Evolutionary conservation across 2,797 vertebrate species (phyloP).

Genomic region (Diplodus puntazzo): DNA sequence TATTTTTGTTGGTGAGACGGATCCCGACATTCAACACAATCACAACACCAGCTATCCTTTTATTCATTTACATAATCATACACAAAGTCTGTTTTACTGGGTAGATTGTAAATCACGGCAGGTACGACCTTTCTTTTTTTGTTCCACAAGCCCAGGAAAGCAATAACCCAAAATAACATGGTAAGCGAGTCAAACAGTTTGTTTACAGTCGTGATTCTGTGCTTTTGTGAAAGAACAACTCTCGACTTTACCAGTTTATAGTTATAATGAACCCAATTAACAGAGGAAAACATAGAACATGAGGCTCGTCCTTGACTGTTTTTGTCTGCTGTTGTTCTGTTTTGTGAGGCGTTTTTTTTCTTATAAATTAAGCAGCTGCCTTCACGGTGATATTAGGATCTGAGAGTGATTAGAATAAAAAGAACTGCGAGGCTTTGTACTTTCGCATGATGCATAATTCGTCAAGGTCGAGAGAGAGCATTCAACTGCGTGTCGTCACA

Average conservation of each 20-base stretch:
- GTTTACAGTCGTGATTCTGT: not conserved
- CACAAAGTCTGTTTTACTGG: too few relatives aligned
- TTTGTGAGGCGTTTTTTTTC: not conserved
- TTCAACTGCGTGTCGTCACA: not conserved
- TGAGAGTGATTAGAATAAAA: not conserved
- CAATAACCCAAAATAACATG: not conserved
- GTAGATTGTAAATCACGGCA: too few relatives aligned
- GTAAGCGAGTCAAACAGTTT: not conserved
- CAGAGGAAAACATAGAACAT: not conserved
- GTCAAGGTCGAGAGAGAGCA: not conserved
- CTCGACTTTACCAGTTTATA: not conserved
- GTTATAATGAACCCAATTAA: not conserved
- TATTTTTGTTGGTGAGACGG: constrained; percentile 14
- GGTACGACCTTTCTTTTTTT: not conserved
- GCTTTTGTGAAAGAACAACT: not conserved
- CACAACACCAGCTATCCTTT: not conserved
- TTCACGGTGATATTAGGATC: not conserved
- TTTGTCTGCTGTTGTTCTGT: not conserved
- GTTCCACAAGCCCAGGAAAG: not conserved
- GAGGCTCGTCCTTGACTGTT: too few relatives aligned
- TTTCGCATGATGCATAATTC: not conserved
- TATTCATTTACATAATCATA: not conserved
- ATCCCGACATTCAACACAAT: not conserved
- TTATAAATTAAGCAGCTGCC: too few relatives aligned
- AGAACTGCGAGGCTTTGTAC: not conserved